phyloP scores from a whole-genome alignment of 2,113 vertebrate species.

The Prochilodus magdalenae region DNA sequence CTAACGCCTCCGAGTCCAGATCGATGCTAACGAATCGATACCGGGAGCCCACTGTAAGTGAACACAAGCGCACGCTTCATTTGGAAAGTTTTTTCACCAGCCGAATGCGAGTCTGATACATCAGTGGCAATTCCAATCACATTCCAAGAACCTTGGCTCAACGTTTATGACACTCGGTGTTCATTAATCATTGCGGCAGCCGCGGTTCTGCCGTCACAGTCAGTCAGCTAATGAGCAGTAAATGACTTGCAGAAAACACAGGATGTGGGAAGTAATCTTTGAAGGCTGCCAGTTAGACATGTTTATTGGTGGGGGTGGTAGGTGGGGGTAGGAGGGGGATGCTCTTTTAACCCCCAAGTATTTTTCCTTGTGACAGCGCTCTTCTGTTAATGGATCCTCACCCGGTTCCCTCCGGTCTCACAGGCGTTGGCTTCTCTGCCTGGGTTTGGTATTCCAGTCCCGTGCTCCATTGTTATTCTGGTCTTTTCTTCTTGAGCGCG shows the following conservation, averaged over 20 bases:
- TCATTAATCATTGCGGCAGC: neutral
- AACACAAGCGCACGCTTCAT: conserved; percentile 23
- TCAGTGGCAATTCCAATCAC: neutral
- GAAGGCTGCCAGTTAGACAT: neutral
- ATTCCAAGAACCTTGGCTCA: neutral
- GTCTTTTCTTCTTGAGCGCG: neutral
- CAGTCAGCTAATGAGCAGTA: neutral
- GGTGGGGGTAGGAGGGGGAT: too few species aligned
- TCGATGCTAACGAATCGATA: conserved; percentile 53
- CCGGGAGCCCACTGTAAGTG: conserved; percentile 38
- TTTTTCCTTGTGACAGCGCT: neutral
- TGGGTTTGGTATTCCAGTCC: neutral
- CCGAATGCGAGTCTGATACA: neutral
- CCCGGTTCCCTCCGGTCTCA: neutral
- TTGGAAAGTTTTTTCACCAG: neutral
- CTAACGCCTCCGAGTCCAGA: conserved; percentile 41
- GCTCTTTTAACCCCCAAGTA: neutral
- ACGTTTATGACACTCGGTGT: neutral
- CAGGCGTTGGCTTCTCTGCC: neutral
- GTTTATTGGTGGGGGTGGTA: too few species aligned
- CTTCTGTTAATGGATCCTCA: neutral
- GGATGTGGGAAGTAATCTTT: neutral
- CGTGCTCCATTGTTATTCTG: neutral
- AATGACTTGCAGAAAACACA: neutral
- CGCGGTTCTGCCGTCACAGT: neutral